Base-by-base conservation (phyloP, 2,888 invertebrate species). In the Drosophila bunnanda region DNA sequence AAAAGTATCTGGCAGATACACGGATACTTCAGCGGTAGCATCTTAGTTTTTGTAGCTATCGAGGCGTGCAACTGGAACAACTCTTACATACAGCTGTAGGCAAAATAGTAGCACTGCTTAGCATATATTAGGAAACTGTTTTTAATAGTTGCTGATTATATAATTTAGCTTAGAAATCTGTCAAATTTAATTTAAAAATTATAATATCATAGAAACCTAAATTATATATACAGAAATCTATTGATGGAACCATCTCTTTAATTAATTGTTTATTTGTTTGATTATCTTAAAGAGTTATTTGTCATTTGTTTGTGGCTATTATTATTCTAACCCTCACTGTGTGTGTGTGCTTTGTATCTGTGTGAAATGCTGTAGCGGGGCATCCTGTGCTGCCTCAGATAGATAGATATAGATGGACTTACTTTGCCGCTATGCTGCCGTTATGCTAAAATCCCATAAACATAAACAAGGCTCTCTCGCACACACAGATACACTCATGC, bases 401-500 rank as follows among this genome's bases (percentile, higher is more conserved):
- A 39, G 48, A 50, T 64, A 50, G 39, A 53, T 50, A 46, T 57
- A 44, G 55, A 72, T 62, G 55, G 52, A 56, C 57, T 57, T 57
- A 54, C 48, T 55, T 71, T 61, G 54, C 54, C 38, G 44, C 48
- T 50, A 50, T 50, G 48, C 72, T 53, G 62, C 36, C 57, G 41
- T 66, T 74, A 74, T 73, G 72, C 72, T 75, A 73, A 75, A 75
- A 75, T 69, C 69, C 58, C 69, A 75, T 75, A 75, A 75, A 75
- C 75, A 75, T 75, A 75, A 75, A 75, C 75, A 75, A 75, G 75
- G 41, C 41, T 50, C 44, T 28, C 54, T 56, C 62, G 58, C 32
- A 25, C 44, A 43, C 44, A 46, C 25, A 25, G 25, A 25, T 4
- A 48, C 50, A 44, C 62, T 41, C 34, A 53, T 46, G 39, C 30